A percentile compares a stretch with the other conserved stretches of the same genome.
Evolutionary conservation across 2,888 invertebrate species (phyloP).

Genomic region (Thera obeliscata): DNA sequence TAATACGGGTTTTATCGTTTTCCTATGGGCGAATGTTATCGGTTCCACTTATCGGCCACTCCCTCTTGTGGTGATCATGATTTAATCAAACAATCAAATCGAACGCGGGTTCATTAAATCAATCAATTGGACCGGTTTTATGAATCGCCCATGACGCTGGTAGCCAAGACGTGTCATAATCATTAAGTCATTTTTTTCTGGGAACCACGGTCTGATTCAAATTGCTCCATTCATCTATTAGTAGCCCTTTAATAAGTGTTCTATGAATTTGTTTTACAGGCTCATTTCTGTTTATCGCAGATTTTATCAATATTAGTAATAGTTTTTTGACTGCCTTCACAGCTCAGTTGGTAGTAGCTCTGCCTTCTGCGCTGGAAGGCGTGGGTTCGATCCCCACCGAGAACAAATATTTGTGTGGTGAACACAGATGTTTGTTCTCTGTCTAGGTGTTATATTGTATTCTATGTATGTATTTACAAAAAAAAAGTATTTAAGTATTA

Average conservation of each 20-base stretch:
- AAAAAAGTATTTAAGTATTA: no score
- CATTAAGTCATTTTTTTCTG: constrained; percentile 29
- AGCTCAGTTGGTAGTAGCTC: no score
- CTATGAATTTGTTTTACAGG: constrained; percentile 4
- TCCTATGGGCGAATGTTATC: constrained; percentile 2
- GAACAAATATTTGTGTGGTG: no score
- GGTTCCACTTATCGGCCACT: constrained; percentile 17
- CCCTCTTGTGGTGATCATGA: constrained; percentile 34
- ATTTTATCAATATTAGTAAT: not conserved
- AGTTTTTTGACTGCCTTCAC: no score
- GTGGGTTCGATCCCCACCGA: no score
- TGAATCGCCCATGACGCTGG: constrained; percentile 22
- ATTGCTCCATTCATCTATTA: constrained; percentile 10
- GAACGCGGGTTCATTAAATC: constrained; percentile 37
- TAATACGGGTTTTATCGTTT: not conserved
- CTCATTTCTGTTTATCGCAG: not conserved
- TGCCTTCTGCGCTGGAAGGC: no score
- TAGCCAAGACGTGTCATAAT: constrained; percentile 24
- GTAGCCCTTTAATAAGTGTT: constrained; percentile 1
- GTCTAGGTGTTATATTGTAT: no score
- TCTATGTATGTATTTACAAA: no score
- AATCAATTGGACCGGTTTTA: constrained; percentile 35
- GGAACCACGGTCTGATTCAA: constrained; percentile 31
- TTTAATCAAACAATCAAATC: constrained; percentile 43
- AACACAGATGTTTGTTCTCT: no score